These are phyloP conservation scores for Austrofundulus limnaeus DNA, from an alignment of 2,113 vertebrate species.

Conservation along the genomic window DNA sequence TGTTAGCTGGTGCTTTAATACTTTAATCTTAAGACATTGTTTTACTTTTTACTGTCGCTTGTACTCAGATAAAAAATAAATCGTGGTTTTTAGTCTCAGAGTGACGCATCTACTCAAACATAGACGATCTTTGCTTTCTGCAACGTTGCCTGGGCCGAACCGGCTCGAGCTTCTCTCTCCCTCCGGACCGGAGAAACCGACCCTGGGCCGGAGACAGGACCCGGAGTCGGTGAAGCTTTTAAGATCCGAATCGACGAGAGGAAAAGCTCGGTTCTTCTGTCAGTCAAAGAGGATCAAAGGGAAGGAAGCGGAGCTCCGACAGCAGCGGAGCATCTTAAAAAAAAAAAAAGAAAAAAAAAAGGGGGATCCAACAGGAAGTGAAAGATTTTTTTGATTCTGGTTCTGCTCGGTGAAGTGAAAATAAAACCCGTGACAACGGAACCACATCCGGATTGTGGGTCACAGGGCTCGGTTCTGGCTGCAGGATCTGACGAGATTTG, in stretches of 20 bases:
- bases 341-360: too few species aligned
- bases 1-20: too few species aligned
- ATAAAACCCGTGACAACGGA: background rate
- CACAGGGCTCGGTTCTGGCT: slow-evolving; percentile 8
- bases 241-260: background rate
- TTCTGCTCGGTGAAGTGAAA: slow-evolving; percentile 12
- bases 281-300: slow-evolving; percentile 1
- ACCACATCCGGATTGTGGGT: slow-evolving; percentile 20
- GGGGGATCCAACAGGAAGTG: too few species aligned
- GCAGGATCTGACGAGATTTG: slow-evolving; percentile 7
- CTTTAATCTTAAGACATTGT: too few species aligned
- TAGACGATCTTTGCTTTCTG: slow-evolving; percentile 29
- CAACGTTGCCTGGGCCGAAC: slow-evolving; percentile 4
- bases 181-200: slow-evolving; percentile 1
- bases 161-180: slow-evolving; percentile 5
- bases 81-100: background rate
- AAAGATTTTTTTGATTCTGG: background rate
- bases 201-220: background rate
- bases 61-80: background rate
- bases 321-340: background rate
- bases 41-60: too few species aligned
- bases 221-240: background rate
- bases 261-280: background rate
- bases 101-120: background rate
- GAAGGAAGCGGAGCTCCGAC: too few species aligned